Conservation (phyloP, 2,797 vertebrate genomes). For the Acanthurus tractus region DNA sequence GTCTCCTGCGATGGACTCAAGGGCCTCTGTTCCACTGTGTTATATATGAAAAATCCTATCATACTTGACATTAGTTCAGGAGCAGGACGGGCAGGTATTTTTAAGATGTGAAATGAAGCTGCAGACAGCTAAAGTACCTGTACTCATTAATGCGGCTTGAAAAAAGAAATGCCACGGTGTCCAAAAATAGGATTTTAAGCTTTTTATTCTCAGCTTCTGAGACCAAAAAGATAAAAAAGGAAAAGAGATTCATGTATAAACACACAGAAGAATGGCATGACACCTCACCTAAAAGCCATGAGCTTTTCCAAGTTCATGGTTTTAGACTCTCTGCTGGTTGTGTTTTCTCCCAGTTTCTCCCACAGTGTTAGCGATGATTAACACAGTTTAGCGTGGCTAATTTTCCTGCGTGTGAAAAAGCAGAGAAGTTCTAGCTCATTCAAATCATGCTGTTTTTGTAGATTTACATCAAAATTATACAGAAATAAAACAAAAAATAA, state of each 20-base stretch:
- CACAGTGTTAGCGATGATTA: no score
- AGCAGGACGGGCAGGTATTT: background rate
- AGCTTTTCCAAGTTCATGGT: no score
- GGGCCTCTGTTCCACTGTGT: background rate
- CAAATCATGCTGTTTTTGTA: constrained; percentile 8
- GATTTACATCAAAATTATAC: background rate
- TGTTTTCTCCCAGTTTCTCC: no score
- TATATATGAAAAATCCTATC: constrained; percentile 23
- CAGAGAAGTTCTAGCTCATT: background rate
- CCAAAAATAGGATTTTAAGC: background rate
- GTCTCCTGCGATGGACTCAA: constrained; percentile 10
- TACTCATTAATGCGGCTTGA: background rate
- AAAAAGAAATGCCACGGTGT: background rate
- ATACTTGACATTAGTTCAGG: constrained; percentile 4
- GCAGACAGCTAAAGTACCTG: background rate
- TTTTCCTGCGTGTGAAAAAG: no score
- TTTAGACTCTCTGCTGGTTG: no score
- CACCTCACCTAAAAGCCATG: no score
- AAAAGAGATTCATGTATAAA: no score
- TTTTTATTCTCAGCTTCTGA: background rate
- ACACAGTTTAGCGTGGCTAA: no score
- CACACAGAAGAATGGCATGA: no score
- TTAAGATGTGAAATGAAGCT: background rate
- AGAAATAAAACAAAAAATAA: background rate
- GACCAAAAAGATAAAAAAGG: no score